Evolutionary conservation across 2,888 invertebrate species (phyloP).

Genomic region (Deladenus siricidicola): DNA sequence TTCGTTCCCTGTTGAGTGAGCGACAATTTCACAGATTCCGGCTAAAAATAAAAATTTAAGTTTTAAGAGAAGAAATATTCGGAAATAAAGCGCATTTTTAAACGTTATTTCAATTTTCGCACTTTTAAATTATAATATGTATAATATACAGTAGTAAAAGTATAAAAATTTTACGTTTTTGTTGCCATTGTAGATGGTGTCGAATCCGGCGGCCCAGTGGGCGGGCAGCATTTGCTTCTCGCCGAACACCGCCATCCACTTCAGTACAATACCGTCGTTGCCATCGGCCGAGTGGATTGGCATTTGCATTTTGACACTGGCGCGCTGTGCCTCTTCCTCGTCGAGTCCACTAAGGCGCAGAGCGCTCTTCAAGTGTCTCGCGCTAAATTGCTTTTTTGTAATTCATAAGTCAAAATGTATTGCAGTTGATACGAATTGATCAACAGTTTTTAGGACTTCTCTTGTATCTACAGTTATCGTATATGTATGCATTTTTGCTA

Average conservation of each 20-base stretch:
- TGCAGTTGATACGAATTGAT: no score
- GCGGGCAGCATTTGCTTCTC: slow-evolving; percentile 25
- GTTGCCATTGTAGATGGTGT: slow-evolving; percentile 39
- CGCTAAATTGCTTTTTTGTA: no score
- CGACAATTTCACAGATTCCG: slow-evolving; percentile 13
- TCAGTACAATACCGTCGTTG: slow-evolving; percentile 25
- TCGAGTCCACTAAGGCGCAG: slow-evolving; percentile 15
- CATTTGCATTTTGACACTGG: slow-evolving; percentile 22
- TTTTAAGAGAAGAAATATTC: no score
- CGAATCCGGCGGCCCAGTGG: slow-evolving; percentile 34
- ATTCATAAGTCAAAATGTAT: no score
- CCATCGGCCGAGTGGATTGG: slow-evolving; percentile 30
- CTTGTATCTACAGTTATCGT: no score
- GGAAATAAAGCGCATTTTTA: no score
- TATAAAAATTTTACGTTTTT: slow-evolving; percentile 12
- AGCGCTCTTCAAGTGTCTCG: slow-evolving; percentile 15
- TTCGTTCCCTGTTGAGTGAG: slow-evolving; percentile 34
- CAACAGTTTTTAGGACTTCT: no score
- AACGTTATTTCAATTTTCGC: no score
- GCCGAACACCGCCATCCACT: slow-evolving; percentile 32
- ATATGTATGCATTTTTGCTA: no score
- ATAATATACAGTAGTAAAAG: no score
- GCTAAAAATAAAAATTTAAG: neutral
- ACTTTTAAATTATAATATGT: no score
- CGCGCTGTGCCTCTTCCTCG: slow-evolving; percentile 6